Base-by-base conservation (phyloP, 2,888 invertebrate genomes). In the Gymnosoma rotundatum region DNA sequence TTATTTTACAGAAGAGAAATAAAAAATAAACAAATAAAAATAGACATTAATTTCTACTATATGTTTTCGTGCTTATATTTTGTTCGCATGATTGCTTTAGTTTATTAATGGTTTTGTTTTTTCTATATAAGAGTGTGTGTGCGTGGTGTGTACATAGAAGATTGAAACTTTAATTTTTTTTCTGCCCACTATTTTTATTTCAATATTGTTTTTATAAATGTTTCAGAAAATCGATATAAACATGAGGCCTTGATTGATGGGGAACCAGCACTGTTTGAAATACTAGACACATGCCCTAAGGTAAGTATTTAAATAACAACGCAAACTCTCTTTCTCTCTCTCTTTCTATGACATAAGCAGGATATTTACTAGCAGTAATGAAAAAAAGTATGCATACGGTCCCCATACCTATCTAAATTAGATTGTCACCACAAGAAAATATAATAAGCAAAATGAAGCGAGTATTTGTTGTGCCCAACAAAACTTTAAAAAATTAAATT, bases 191-290 rank as follows among this genome's bases (percentile, higher is more conserved):
- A 48, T 75, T 42, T 48, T 64, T 63, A 64, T 7, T 73, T 36
- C 36, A 73, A 80, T 38, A 67, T 48, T 66, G 52, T 61, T 50
- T 66, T 73, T 32, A 6, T 32, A 79, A 78, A 48, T 75, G 81
- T 94, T 94, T 86, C 94, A 97, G 97, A 97, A 92, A 97, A 95
- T 91, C 95, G 96, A 92, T 97, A 98, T 92, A 98, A 97, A 90
- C 96, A 97, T 91, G 98, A 98, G 92, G 95, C 97, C 25, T 93
- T 97, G 90, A 95, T 98, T 83, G 97, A 98, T 89, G 96, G 96
- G 16, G 98, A 98, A 90, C 96, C 98, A 18, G 95, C 98, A 83
- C 94, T 97, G 52, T 97, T 97, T 89, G 98, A 98, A 93, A 97
- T 98, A 88, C 93, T 98, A 88, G 98, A 98, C 92, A 96, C 97